phyloP scores from a whole-genome alignment of 2,113 vertebrate genomes.

The Acinonyx jubatus region DNA sequence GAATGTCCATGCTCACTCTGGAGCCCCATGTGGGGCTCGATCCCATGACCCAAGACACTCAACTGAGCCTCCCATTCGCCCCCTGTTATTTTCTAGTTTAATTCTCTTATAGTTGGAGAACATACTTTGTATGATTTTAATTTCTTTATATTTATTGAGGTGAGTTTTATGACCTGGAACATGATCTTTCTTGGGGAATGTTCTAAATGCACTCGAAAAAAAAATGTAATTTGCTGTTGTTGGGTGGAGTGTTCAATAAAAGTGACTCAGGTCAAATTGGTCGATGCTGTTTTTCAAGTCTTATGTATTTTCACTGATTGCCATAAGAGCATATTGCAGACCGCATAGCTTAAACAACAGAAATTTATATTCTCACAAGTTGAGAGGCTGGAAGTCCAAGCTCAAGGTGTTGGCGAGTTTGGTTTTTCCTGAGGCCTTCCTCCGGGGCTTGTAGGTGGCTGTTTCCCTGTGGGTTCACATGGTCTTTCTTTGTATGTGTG shows the following conservation, averaged over 20 bases:
- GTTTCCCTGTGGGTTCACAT: neutral
- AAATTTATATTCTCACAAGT: neutral
- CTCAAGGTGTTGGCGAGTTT: neutral
- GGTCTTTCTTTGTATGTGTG: neutral
- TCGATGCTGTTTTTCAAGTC: neutral
- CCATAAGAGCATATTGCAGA: neutral
- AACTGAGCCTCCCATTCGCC: too few relatives aligned
- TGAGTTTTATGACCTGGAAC: neutral
- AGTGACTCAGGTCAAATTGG: neutral
- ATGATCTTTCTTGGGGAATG: neutral
- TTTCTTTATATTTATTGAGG: neutral
- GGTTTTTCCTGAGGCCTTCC: neutral
- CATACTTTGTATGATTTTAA: constrained; percentile 6
- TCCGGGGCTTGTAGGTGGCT: neutral
- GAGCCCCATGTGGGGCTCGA: too few relatives aligned
- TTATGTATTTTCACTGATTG: neutral
- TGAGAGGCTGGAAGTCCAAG: neutral
- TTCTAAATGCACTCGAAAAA: neutral
- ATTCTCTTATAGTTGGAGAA: neutral
- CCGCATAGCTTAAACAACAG: neutral
- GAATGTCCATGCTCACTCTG: too few relatives aligned
- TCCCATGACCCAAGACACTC: too few relatives aligned
- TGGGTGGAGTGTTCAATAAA: neutral
- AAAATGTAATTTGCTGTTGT: neutral
- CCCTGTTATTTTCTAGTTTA: neutral